phyloP scores from a whole-genome alignment of 1,140 invertebrate species.

The Drosophila varians region DNA sequence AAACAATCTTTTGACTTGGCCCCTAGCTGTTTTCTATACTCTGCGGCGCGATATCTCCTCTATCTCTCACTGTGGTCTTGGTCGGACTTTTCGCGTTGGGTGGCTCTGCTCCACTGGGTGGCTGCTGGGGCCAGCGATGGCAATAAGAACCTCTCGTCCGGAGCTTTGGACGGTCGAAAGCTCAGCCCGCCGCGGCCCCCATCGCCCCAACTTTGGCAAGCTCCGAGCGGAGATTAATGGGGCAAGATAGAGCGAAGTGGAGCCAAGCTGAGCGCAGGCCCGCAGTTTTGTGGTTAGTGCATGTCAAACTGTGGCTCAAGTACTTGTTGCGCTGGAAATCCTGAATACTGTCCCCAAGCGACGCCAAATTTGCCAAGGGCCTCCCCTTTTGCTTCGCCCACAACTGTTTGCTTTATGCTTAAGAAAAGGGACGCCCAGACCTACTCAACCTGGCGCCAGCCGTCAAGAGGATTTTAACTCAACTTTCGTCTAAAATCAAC shows the following conservation, averaged over 20 bases:
- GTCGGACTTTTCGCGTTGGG: conserved; percentile 12
- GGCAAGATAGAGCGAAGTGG: conserved; percentile 3
- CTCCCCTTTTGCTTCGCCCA: not conserved
- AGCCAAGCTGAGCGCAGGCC: conserved; percentile 36
- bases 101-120: conserved; percentile 60
- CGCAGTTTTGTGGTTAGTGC: conserved; percentile 31
- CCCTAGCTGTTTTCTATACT: conserved; percentile 14
- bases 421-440: conserved; percentile 1
- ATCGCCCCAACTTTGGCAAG: conserved; percentile 7
- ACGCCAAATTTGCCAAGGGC: not conserved
- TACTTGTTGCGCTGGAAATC: conserved; percentile 73
- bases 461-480: conserved; percentile 7
- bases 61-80: conserved; percentile 8
- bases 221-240: conserved; percentile 8
- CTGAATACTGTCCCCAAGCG: not conserved
- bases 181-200: conserved; percentile 1
- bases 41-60: conserved; percentile 3
- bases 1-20: conserved; percentile 39
- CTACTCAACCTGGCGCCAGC: conserved; percentile 7
- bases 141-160: conserved; percentile 63
- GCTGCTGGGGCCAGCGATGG: conserved; percentile 32
- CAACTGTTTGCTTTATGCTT: conserved; percentile 21
- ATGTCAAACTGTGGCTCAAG: conserved; percentile 28
- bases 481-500: not conserved
- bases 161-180: conserved; percentile 62